Percentiles rank a stretch among this genome's conserved stretches.
phyloP scores from a whole-genome alignment of 1,140 invertebrate species.

The Achatina immaculata region DNA sequence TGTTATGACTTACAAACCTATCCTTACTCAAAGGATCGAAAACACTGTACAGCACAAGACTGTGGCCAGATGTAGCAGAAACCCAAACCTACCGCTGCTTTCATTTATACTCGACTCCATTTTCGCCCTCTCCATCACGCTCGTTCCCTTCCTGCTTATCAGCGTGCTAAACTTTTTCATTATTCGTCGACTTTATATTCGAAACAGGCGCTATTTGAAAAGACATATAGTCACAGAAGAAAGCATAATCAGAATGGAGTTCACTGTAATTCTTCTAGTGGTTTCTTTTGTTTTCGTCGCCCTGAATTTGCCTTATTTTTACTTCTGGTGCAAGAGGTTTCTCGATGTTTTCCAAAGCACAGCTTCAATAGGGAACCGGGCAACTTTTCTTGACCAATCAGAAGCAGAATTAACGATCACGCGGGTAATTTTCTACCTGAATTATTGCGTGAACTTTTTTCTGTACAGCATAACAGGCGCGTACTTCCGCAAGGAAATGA shows the following conservation, averaged over 20 bases:
- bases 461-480: conserved; percentile 65
- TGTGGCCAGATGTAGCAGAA: conserved; percentile 47
- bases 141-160: conserved; percentile 61
- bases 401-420: conserved; percentile 52
- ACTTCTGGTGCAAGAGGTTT: conserved; percentile 57
- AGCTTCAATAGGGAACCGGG: too few species aligned
- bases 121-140: conserved; percentile 59
- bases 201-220: conserved; percentile 40
- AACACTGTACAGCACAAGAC: conserved; percentile 40
- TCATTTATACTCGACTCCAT: conserved; percentile 61
- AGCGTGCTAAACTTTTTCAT: conserved; percentile 58
- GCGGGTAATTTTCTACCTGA: conserved; percentile 63
- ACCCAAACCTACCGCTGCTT: conserved; percentile 44
- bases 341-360: conserved; percentile 26
- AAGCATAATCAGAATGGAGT: conserved; percentile 59
- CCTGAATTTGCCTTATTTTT: conserved; percentile 61
- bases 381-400: conserved; percentile 3
- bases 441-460: conserved; percentile 68
- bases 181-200: conserved; percentile 49
- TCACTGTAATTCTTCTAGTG: conserved; percentile 56
- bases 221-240: conserved; percentile 54
- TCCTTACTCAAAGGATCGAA: conserved; percentile 48
- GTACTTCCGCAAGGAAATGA: conserved; percentile 42
- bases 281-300: conserved; percentile 57
- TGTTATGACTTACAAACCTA: conserved; percentile 57